Percentiles rank a stretch among this genome's conserved stretches.
phyloP scores from a whole-genome alignment of 2,888 invertebrate species.

The Copidosoma aretas region DNA sequence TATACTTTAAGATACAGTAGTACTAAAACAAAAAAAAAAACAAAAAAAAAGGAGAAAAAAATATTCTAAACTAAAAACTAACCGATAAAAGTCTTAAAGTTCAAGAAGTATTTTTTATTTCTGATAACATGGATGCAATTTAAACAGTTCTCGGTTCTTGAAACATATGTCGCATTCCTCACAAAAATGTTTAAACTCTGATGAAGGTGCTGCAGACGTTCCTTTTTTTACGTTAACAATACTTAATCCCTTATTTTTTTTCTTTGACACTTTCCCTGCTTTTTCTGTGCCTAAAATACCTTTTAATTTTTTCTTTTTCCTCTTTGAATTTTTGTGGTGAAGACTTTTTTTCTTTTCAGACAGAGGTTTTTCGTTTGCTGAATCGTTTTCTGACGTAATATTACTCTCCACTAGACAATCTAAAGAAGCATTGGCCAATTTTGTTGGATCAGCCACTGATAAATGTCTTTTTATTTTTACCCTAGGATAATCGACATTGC shows the following conservation, averaged over 20 bases:
- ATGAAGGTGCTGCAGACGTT: conserved; percentile 3
- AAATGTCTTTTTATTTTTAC: conserved; percentile 36
- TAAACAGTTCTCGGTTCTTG: conserved; percentile 31
- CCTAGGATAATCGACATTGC: conserved; percentile 38
- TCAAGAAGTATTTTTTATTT: conserved; percentile 26
- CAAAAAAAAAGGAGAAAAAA: conserved; percentile 14
- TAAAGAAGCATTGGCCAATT: background rate
- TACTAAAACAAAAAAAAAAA: no score
- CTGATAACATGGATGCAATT: conserved; percentile 36
- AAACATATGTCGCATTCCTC: conserved; percentile 36
- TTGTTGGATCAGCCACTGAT: conserved; percentile 11
- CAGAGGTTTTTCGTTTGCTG: background rate
- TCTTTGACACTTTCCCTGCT: conserved; percentile 12
- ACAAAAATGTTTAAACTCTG: conserved; percentile 33
- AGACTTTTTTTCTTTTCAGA: background rate
- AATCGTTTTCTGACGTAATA: background rate
- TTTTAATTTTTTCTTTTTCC: conserved; percentile 10
- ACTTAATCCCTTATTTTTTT: conserved; percentile 12
- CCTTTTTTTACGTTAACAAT: conserved; percentile 18
- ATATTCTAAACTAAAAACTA: conserved; percentile 3
- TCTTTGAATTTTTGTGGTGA: conserved; percentile 19
- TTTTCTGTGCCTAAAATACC: conserved; percentile 2
- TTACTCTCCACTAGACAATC: background rate
- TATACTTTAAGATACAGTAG: conserved; percentile 2
- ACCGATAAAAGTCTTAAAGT: conserved; percentile 10